Evolutionary conservation across 2,113 vertebrate genomes (phyloP), one percentile per base, ranked within the genome.

Genomic region (Periophthalmus modestus): DNA sequence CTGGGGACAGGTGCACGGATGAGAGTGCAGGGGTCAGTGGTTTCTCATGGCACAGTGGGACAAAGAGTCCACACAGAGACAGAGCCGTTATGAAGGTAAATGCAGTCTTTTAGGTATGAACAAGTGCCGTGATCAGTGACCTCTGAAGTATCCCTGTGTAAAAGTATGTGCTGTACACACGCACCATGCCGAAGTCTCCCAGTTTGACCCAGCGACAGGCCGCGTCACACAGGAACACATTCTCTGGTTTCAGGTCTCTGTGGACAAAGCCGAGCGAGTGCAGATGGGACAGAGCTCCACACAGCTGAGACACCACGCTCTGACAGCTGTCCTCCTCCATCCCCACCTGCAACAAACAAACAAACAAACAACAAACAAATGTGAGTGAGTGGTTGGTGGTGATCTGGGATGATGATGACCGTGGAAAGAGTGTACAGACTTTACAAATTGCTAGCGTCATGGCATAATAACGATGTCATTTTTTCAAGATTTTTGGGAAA

Each of bases 181-280:
- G 69, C 6, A 95, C 95, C 88, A 97, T 94, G 52, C 95, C 96
- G 5, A 97, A 95, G 89, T 97, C 96, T 0, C 94, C 94, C 10
- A 97, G 92, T 80, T 96, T 96, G 80, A 97, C 94, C 21, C 86
- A 93, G 1, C 83, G 92, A 48, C 96, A 97, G 0, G 76, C 81
- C 0, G 87, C 52, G 82, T 97, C 96, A 0, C 95, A 97, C 72
- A 97, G 93, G 77, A 97, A 93, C 59, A 97, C 91, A 0, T 97
- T 97, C 85, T 97, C 96, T 0, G 96, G 95, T 83, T 97, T 97
- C 72, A 97, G 83, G 0, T 97, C 96, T 0, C 96, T 91, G 23
- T 97, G 96, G 55, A 97, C 95, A 46, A 97, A 93, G 0, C 94
- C 96, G 0, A 93, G 93, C 18, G 92, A 69, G 24, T 97, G 96